Conservation (phyloP, 2,888 invertebrate species). For the Heliconius ethilla region DNA sequence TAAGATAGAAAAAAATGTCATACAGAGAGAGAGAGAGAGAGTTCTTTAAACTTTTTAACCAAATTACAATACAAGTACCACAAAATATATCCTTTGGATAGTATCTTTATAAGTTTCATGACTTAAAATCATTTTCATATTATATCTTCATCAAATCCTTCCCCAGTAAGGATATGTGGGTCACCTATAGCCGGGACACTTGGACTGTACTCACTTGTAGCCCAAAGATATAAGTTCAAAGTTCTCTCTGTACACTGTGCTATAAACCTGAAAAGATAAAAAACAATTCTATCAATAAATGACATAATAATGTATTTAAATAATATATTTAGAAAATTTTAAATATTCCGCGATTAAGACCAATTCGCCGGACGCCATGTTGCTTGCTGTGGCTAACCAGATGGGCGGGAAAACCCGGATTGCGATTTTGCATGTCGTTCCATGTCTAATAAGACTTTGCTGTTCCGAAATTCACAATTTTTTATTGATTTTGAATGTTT, state of each 20-base stretch:
- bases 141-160: slow-evolving; percentile 37
- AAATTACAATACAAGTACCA: background rate
- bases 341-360: no score
- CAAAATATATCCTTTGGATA: slow-evolving; percentile 11
- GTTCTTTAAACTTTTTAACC: background rate
- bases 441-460: no score
- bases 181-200: slow-evolving; percentile 85
- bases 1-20: background rate
- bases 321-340: no score
- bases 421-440: no score
- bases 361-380: no score
- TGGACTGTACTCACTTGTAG: slow-evolving; percentile 87
- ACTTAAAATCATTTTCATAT: background rate
- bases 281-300: background rate
- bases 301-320: no score
- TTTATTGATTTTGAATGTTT: no score
- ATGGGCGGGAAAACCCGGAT: no score
- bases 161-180: slow-evolving; percentile 40
- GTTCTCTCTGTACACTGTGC: slow-evolving; percentile 95
- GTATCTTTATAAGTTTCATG: background rate
- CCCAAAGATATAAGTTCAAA: slow-evolving; percentile 92
- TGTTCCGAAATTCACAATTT: no score
- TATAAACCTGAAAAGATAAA: slow-evolving; percentile 86
- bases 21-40: background rate
- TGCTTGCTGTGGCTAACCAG: no score